A percentile compares a stretch with the other conserved stretches of the same genome.
Evolutionary conservation across 2,888 invertebrate species (phyloP).

Genomic region (Kryphioiulus occultus): DNA sequence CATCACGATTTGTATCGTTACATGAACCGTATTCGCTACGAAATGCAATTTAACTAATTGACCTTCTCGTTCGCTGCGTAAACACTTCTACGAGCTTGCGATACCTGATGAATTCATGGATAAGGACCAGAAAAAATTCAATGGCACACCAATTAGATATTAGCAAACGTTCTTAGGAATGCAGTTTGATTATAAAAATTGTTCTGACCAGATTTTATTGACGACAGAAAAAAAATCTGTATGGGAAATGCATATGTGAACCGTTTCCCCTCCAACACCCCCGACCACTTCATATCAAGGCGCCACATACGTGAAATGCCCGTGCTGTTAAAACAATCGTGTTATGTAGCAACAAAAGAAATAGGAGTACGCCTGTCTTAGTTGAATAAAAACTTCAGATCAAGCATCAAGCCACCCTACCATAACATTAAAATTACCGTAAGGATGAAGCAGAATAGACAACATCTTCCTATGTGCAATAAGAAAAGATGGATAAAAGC

Average conservation of each 20-base stretch:
- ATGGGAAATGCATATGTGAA: no score
- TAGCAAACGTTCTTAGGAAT: not conserved
- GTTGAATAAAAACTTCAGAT: not conserved
- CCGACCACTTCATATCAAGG: not conserved
- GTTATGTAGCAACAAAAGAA: not conserved
- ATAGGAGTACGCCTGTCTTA: not conserved
- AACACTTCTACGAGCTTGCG: not conserved
- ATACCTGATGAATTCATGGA: not conserved
- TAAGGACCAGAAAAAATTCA: not conserved
- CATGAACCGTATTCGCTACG: not conserved
- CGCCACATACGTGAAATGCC: not conserved
- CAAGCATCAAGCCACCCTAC: no score
- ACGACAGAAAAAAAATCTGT: not conserved
- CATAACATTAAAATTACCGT: no score
- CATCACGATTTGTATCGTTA: constrained; percentile 21
- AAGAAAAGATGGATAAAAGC: no score
- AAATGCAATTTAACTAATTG: not conserved
- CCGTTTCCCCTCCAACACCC: no score
- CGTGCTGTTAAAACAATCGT: not conserved
- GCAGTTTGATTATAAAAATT: not conserved
- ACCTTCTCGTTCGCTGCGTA: not conserved
- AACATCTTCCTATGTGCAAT: no score
- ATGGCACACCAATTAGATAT: not conserved
- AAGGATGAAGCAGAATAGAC: no score
- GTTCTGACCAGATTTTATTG: constrained; percentile 6